Percentiles rank a stretch among this genome's conserved stretches.
These are phyloP conservation scores for Dryas iulia DNA, from an alignment of 1,140 invertebrate genomes.

Conservation along the genomic window DNA sequence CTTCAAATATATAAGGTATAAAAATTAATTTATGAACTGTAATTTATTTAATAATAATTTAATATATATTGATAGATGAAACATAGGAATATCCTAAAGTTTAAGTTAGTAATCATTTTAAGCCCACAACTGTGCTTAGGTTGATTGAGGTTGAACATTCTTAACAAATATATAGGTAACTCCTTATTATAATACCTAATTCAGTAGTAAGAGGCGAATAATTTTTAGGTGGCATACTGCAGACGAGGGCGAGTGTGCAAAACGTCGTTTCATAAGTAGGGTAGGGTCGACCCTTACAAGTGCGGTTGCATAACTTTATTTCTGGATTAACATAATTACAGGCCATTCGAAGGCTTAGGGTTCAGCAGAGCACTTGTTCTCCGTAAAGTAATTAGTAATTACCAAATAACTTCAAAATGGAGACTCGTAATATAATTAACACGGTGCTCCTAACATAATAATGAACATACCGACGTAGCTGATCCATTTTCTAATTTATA, in stretches of 20 bases:
- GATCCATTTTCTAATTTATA: background rate
- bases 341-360: slow-evolving; percentile 51
- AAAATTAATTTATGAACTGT: too few relatives aligned
- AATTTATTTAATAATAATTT: too few relatives aligned
- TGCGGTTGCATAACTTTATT: slow-evolving; percentile 76
- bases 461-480: background rate
- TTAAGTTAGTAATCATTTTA: too few relatives aligned
- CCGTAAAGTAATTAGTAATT: slow-evolving; percentile 48
- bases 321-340: slow-evolving; percentile 76
- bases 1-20: too few relatives aligned
- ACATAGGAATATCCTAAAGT: too few relatives aligned
- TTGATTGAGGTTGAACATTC: background rate
- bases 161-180: background rate
- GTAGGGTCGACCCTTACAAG: slow-evolving; percentile 62
- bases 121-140: too few relatives aligned
- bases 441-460: background rate
- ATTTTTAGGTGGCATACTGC: slow-evolving; percentile 43
- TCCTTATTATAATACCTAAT: background rate
- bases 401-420: slow-evolving; percentile 33
- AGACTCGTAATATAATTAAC: slow-evolving; percentile 20
- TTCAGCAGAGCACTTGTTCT: slow-evolving; percentile 43
- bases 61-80: too few relatives aligned
- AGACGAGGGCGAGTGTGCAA: slow-evolving; percentile 51
- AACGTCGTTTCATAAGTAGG: slow-evolving; percentile 60
- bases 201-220: slow-evolving; percentile 32